Conservation (phyloP, 92 coral and sea anemone species). For the Muricea muricata region DNA sequence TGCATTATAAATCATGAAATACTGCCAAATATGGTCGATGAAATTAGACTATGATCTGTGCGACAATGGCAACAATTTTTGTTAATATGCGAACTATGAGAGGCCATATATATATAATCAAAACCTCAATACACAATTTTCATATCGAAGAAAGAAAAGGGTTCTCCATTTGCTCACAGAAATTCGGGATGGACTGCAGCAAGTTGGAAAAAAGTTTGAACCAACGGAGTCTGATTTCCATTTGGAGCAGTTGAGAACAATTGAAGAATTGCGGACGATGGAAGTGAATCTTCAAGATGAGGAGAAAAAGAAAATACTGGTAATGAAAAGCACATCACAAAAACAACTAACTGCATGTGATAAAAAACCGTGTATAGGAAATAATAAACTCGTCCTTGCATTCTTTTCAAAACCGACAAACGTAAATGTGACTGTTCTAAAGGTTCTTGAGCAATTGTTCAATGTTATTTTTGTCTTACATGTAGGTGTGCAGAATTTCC, state of each 20-base stretch:
- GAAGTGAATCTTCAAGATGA: background rate
- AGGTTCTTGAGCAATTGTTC: background rate
- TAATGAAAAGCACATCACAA: background rate
- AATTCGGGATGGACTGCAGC: background rate
- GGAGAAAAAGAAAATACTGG: background rate
- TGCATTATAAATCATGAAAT: too few species aligned
- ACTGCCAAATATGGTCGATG: too few species aligned
- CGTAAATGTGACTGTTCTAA: background rate
- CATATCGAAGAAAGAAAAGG: too few species aligned
- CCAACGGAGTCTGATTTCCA: background rate
- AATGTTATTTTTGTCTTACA: background rate
- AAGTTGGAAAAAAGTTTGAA: background rate
- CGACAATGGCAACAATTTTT: too few species aligned
- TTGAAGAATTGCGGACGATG: background rate
- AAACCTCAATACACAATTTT: too few species aligned
- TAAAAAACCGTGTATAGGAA: too few species aligned
- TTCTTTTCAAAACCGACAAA: too few species aligned
- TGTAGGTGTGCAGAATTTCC: background rate
- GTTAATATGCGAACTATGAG: too few species aligned
- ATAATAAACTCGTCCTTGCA: too few species aligned
- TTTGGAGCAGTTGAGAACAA: background rate
- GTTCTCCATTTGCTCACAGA: constrained; percentile 13
- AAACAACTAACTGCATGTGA: background rate
- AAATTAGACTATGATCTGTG: too few species aligned
- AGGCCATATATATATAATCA: too few species aligned